These are phyloP conservation scores for Eupithecia tripunctaria DNA, from an alignment of 2,888 invertebrate species.

Conservation along the genomic window DNA sequence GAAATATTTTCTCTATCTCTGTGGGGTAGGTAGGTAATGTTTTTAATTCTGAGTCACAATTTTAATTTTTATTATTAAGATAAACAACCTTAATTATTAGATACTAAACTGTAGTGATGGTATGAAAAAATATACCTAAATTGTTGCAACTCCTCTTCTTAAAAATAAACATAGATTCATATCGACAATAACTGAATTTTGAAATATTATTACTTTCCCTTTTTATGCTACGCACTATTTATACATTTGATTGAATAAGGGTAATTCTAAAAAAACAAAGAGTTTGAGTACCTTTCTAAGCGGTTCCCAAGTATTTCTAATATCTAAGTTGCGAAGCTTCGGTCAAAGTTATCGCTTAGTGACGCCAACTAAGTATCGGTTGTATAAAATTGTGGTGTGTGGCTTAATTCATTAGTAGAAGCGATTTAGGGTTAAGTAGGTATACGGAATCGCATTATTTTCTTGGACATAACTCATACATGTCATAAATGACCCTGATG, in stretches of 20 bases:
- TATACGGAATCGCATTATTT: too few species aligned
- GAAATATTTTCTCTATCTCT: not conserved
- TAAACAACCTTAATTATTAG: not conserved
- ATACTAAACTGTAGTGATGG: too few species aligned
- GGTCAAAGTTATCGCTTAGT: constrained; percentile 4
- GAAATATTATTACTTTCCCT: not conserved
- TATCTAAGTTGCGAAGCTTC: not conserved
- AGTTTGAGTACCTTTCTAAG: not conserved
- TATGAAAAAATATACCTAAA: not conserved
- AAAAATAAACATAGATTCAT: too few species aligned
- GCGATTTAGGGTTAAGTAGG: not conserved
- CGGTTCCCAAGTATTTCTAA: not conserved
- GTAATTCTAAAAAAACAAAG: not conserved
- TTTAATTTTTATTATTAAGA: not conserved
- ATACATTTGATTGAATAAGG: not conserved
- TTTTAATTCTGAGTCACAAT: too few species aligned
- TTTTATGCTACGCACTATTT: too few species aligned
- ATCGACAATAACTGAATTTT: not conserved
- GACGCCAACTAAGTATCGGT: constrained; percentile 8
- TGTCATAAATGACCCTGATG: too few species aligned
- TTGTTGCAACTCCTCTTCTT: not conserved
- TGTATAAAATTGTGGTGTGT: constrained; percentile 1
- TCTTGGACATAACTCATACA: too few species aligned
- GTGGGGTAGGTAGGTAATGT: not conserved
- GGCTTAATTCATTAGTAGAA: not conserved